These are phyloP conservation scores for Chaetops frenatus DNA, from an alignment of 2,113 vertebrate species.

Conservation along the genomic window DNA sequence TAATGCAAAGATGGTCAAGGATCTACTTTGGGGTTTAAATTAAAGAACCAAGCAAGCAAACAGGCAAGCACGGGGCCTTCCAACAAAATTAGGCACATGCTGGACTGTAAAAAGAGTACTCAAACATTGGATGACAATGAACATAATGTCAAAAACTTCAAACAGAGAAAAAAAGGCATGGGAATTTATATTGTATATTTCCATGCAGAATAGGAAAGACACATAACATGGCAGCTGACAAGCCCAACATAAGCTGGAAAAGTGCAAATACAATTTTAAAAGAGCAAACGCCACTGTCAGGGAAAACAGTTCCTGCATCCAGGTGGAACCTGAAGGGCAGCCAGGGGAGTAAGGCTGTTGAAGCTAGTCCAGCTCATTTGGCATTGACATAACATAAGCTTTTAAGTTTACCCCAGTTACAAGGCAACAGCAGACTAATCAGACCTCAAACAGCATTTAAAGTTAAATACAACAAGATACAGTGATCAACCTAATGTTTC, in stretches of 20 bases:
- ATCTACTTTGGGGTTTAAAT: background rate
- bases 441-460: background rate
- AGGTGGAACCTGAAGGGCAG: background rate
- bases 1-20: background rate
- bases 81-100: background rate
- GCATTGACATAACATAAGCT: background rate
- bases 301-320: background rate
- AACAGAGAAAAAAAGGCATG: background rate
- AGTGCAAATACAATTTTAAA: background rate
- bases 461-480: too few species aligned
- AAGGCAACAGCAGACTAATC: background rate
- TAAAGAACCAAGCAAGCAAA: background rate
- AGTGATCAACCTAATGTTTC: too few species aligned
- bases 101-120: background rate
- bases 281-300: background rate
- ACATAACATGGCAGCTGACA: background rate
- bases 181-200: background rate
- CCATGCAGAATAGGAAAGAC: background rate
- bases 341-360: background rate
- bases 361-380: background rate
- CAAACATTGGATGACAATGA: rapidly evolving
- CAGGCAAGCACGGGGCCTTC: background rate
- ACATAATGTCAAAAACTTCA: background rate
- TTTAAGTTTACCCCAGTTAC: background rate
- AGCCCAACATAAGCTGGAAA: background rate